Percentiles rank a stretch among this genome's conserved stretches.
phyloP scores from a whole-genome alignment of 2,888 invertebrate genomes.

The Dynastes maya region DNA sequence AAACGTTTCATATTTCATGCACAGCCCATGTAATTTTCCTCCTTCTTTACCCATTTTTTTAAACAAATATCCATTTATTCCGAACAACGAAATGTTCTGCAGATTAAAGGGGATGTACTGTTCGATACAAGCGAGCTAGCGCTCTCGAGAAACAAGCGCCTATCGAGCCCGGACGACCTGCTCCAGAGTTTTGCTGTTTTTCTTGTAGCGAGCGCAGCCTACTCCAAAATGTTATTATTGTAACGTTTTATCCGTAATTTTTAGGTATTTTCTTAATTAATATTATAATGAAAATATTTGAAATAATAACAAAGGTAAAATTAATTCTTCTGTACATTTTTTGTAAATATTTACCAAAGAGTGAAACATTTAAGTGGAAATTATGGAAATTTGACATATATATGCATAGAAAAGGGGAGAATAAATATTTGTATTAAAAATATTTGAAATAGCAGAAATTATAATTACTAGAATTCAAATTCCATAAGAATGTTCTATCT shows the following conservation, averaged over 20 bases:
- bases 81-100: slow-evolving; percentile 10
- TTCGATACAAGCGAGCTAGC: neutral
- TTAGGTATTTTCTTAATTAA: neutral
- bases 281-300: neutral
- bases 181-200: neutral
- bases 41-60: neutral
- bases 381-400: too few species aligned
- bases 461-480: too few species aligned
- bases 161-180: neutral
- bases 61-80: slow-evolving; percentile 18
- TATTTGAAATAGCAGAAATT: too few species aligned
- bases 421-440: too few species aligned
- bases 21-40: neutral
- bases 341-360: neutral
- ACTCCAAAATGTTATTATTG: neutral
- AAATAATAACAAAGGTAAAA: neutral
- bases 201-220: neutral
- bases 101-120: slow-evolving; percentile 41
- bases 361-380: neutral
- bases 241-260: neutral
- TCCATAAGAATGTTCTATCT: too few species aligned
- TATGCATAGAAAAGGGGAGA: too few species aligned
- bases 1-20: neutral
- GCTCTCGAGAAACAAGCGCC: slow-evolving; percentile 6
- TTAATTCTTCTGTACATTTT: neutral